phyloP scores from a whole-genome alignment of 2,888 invertebrate genomes.

The Plagiodera versicolora region DNA sequence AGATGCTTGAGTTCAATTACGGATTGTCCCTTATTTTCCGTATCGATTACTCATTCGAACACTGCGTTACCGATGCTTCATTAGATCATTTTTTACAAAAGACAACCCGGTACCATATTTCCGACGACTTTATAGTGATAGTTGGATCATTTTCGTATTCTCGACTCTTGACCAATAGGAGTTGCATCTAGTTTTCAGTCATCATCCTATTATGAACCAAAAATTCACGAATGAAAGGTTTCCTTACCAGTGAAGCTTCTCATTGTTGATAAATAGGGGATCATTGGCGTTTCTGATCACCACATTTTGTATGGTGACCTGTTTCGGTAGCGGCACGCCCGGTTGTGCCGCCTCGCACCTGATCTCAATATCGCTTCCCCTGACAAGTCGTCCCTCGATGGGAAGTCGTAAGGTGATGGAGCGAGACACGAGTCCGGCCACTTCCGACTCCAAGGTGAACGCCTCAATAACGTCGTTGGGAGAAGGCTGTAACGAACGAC shows the following conservation, averaged over 20 bases:
- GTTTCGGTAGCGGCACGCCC: slow-evolving; percentile 45
- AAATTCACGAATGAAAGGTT: no score
- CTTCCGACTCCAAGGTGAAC: slow-evolving; percentile 42
- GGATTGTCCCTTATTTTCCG: no score
- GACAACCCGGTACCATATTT: no score
- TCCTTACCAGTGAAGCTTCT: slow-evolving; percentile 30
- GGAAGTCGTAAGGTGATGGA: slow-evolving; percentile 42
- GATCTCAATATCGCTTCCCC: slow-evolving; percentile 43
- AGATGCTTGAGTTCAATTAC: no score
- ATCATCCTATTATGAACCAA: no score
- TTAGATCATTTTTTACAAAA: no score
- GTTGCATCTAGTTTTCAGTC: no score
- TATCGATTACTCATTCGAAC: no score
- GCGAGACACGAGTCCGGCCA: slow-evolving; percentile 41
- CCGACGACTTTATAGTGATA: no score
- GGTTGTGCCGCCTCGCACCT: slow-evolving; percentile 48
- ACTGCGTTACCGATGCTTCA: no score
- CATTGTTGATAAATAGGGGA: slow-evolving; percentile 42
- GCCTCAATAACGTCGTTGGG: slow-evolving; percentile 41
- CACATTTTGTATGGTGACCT: slow-evolving; percentile 37
- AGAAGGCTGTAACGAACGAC: slow-evolving; percentile 45
- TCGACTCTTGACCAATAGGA: no score
- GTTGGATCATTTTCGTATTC: no score
- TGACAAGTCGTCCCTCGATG: slow-evolving; percentile 44
- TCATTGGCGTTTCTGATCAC: slow-evolving; percentile 34